Evolutionary conservation across 2,797 vertebrate species (phyloP).

Genomic region (Eremophila alpestris): DNA sequence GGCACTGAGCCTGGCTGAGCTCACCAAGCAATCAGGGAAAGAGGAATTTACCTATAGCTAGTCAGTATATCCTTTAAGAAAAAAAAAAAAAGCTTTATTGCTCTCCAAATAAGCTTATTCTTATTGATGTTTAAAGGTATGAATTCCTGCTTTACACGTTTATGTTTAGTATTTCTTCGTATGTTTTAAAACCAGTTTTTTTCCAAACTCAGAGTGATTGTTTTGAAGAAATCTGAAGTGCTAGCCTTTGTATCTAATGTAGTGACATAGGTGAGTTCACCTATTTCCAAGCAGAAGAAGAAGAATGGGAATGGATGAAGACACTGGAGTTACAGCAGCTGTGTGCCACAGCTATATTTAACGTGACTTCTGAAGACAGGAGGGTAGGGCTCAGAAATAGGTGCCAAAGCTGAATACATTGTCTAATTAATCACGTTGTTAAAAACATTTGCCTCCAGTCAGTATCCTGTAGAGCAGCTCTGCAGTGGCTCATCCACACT

Average conservation of each 20-base stretch:
- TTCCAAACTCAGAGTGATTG: slow-evolving; percentile 49
- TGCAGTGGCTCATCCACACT: not conserved
- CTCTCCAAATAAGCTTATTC: slow-evolving; percentile 66
- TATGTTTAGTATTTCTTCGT: slow-evolving; percentile 29
- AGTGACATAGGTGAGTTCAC: slow-evolving; percentile 17
- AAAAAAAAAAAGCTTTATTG: slow-evolving; percentile 61
- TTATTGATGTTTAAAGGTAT: slow-evolving; percentile 49
- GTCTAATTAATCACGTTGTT: not conserved
- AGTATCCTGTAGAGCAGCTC: not conserved
- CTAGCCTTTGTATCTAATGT: slow-evolving; percentile 46
- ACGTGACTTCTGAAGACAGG: not conserved
- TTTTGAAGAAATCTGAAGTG: slow-evolving; percentile 47
- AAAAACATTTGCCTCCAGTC: not conserved
- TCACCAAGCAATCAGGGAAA: slow-evolving; percentile 62
- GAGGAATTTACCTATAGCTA: slow-evolving; percentile 56
- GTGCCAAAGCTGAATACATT: slow-evolving; percentile 55
- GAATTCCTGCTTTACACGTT: slow-evolving; percentile 56
- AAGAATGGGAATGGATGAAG: not conserved
- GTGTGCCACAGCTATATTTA: not conserved
- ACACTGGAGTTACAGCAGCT: not conserved
- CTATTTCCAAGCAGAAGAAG: not conserved
- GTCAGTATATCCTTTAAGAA: slow-evolving; percentile 28
- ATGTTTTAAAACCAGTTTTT: slow-evolving; percentile 38
- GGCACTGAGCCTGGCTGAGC: slow-evolving; percentile 83
- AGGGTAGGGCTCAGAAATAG: slow-evolving; percentile 30